Evolutionary conservation across 2,888 invertebrate genomes (phyloP).

Genomic region (Crioceris asparagi): DNA sequence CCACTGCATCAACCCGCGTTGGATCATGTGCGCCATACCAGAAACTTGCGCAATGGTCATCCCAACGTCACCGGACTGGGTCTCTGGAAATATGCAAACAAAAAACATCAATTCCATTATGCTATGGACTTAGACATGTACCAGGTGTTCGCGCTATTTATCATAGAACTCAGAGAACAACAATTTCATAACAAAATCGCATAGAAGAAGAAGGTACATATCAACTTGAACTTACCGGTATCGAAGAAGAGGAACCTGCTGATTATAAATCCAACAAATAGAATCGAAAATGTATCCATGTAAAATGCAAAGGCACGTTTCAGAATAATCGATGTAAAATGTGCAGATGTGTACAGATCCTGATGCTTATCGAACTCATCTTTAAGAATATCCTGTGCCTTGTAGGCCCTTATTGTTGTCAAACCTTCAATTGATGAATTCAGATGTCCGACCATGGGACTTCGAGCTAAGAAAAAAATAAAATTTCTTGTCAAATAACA

Average conservation of each 20-base stretch:
- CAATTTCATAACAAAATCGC: too few species aligned
- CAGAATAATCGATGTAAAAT: constrained; percentile 25
- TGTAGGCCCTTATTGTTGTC: constrained; percentile 33
- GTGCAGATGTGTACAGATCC: constrained; percentile 29
- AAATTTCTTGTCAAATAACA: too few species aligned
- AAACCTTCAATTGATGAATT: constrained; percentile 35
- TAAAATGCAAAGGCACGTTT: constrained; percentile 37
- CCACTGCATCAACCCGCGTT: constrained; percentile 63
- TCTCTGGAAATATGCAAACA: constrained; percentile 35
- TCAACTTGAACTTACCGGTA: constrained; percentile 19
- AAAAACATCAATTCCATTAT: too few species aligned
- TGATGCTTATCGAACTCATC: constrained; percentile 29
- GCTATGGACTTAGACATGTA: too few species aligned
- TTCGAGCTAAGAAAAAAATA: constrained; percentile 32
- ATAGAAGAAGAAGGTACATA: too few species aligned
- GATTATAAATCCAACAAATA: constrained; percentile 24
- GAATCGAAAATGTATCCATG: constrained; percentile 27
- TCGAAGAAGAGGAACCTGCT: constrained; percentile 21
- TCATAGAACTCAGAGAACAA: too few species aligned
- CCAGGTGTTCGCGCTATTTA: too few species aligned
- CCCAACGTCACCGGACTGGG: constrained; percentile 36
- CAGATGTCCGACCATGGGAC: constrained; percentile 33
- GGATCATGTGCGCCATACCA: constrained; percentile 52
- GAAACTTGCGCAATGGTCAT: constrained; percentile 41
- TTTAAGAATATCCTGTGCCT: constrained; percentile 30